phyloP scores from a whole-genome alignment of 2,888 invertebrate species.

The Microctonus hyperodae region DNA sequence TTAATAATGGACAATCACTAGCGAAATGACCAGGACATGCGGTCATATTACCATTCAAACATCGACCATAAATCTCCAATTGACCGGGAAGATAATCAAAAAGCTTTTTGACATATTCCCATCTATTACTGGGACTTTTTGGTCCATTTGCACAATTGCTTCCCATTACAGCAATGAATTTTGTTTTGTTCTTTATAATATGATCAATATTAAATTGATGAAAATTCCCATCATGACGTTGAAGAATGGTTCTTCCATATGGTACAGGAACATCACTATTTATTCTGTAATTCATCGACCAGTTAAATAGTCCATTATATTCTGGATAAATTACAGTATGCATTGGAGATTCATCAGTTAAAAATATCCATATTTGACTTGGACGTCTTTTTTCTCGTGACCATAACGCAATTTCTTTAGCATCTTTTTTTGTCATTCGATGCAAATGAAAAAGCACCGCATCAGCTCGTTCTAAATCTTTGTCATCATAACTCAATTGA shows the following conservation, averaged over 20 bases:
- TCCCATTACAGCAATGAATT: constrained; percentile 66
- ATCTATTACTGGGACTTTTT: constrained; percentile 63
- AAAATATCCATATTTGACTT: constrained; percentile 73
- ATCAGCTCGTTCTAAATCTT: constrained; percentile 66
- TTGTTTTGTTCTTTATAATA: constrained; percentile 53
- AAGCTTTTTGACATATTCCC: constrained; percentile 67
- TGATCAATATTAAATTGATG: constrained; percentile 23
- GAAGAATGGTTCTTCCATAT: constrained; percentile 70
- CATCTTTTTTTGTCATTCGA: constrained; percentile 44
- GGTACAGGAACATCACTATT: constrained; percentile 73
- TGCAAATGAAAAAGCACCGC: constrained; percentile 73
- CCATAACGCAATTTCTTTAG: constrained; percentile 63
- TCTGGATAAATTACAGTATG: constrained; percentile 66
- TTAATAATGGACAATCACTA: constrained; percentile 67
- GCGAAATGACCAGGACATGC: constrained; percentile 73
- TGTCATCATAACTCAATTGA: constrained; percentile 66
- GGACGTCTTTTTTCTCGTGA: constrained; percentile 62
- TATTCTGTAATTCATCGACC: constrained; percentile 75
- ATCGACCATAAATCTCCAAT: constrained; percentile 68
- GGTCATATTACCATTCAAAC: constrained; percentile 61
- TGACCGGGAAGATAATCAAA: constrained; percentile 66
- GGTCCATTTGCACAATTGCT: constrained; percentile 66
- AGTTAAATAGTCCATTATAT: constrained; percentile 72
- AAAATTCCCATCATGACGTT: background rate
- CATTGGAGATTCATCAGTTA: constrained; percentile 74